phyloP scores from a whole-genome alignment of 2,113 vertebrate genomes.

The Brachypteracias leptosomus region DNA sequence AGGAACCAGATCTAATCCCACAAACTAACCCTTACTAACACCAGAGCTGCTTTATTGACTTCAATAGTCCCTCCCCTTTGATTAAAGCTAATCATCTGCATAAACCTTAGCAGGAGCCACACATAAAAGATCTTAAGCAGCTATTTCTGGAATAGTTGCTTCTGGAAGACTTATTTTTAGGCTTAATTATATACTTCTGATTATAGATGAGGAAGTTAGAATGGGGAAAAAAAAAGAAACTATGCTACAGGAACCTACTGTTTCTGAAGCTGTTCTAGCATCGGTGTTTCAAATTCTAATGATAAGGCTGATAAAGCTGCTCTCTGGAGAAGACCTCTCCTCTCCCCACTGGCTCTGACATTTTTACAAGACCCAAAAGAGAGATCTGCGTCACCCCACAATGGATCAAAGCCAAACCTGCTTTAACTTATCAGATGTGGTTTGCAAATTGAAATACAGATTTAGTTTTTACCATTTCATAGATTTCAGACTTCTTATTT shows the following conservation, averaged over 20 bases:
- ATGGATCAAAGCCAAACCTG: neutral
- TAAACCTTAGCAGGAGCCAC: neutral
- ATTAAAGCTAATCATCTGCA: conserved; percentile 13
- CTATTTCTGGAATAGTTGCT: conserved; percentile 35
- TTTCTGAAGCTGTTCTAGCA: neutral
- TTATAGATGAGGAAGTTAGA: neutral
- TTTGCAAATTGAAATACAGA: neutral
- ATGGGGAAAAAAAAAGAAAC: neutral
- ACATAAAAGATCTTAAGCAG: neutral
- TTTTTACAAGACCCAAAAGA: neutral
- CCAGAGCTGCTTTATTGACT: neutral
- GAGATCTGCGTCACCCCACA: neutral
- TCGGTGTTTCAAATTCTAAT: neutral
- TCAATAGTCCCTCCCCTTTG: neutral
- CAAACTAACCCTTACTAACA: neutral
- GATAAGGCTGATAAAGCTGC: too few relatives aligned
- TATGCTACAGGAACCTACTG: neutral
- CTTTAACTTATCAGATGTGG: neutral
- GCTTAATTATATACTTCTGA: conserved; percentile 40
- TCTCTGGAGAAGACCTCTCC: neutral
- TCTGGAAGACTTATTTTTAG: conserved; percentile 56
- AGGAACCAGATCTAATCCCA: neutral
- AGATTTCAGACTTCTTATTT: neutral
- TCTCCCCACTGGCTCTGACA: neutral
- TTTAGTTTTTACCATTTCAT: neutral